Evolutionary conservation across 2,113 vertebrate species (phyloP).

Genomic region (Phycodurus eques): DNA sequence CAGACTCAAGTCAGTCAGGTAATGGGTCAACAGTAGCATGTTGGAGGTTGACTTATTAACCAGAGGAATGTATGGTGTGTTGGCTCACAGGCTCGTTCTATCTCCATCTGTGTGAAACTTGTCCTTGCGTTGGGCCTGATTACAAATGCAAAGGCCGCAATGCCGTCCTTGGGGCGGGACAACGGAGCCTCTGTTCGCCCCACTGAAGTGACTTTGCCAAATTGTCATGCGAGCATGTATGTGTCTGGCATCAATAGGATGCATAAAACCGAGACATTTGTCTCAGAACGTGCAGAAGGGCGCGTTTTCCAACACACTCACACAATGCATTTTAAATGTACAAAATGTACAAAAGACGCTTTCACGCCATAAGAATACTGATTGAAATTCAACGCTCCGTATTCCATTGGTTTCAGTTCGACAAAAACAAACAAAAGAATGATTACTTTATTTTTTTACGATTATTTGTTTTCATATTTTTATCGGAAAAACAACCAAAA

Average conservation of each 20-base stretch:
- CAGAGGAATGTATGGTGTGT: conserved; percentile 13
- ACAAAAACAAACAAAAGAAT: no score
- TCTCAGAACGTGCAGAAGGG: conserved; percentile 9
- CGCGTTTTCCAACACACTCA: not conserved
- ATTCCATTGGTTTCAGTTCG: no score
- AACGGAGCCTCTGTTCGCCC: conserved; percentile 63
- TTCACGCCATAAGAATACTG: no score
- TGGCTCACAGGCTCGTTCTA: conserved; percentile 25
- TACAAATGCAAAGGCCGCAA: conserved; percentile 60
- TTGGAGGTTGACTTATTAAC: conserved; percentile 36
- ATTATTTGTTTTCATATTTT: no score
- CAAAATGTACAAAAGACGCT: no score
- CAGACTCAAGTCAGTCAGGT: conserved; percentile 15
- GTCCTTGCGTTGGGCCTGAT: conserved; percentile 61
- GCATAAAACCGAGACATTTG: conserved; percentile 9
- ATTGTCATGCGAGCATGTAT: conserved; percentile 37
- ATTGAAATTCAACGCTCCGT: no score
- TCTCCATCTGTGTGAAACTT: conserved; percentile 52
- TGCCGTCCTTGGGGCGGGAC: conserved; percentile 49
- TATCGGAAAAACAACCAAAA: no score
- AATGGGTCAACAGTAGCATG: no score
- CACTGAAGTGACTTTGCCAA: conserved; percentile 44
- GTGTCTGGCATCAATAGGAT: conserved; percentile 37
- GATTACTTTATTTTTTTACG: no score
- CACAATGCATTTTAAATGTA: no score